phyloP scores from a whole-genome alignment of 2,888 invertebrate species.

The Melikaiella ostensackeni region DNA sequence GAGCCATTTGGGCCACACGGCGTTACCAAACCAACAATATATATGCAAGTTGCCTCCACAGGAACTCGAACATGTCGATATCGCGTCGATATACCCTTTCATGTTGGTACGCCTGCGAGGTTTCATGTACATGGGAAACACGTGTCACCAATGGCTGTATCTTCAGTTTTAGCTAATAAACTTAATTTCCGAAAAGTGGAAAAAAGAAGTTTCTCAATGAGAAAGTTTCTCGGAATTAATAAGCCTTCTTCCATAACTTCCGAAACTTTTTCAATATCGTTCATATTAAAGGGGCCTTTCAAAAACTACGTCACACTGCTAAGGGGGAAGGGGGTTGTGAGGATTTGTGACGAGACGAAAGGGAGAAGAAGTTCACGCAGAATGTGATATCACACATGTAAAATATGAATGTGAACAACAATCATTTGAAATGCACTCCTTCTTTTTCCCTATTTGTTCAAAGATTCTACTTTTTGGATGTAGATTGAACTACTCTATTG shows the following conservation, averaged over 20 bases:
- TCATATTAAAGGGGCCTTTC: background rate
- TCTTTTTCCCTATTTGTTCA: too few species aligned
- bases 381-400: too few species aligned
- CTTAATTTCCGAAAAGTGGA: background rate
- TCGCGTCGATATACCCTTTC: conserved; percentile 61
- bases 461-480: too few species aligned
- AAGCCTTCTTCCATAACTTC: background rate
- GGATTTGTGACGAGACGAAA: too few species aligned
- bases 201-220: background rate
- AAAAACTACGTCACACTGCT: too few species aligned
- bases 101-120: conserved; percentile 52
- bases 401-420: too few species aligned
- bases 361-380: too few species aligned
- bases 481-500: too few species aligned
- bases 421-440: too few species aligned
- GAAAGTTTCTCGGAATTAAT: background rate
- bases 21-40: conserved; percentile 69
- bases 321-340: too few species aligned
- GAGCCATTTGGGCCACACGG: conserved; percentile 66
- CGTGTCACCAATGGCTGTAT: conserved; percentile 64
- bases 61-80: conserved; percentile 68
- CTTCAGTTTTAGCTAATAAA: background rate
- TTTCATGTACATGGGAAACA: conserved; percentile 69
- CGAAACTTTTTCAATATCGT: background rate
- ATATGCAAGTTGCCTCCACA: conserved; percentile 69